A percentile compares a stretch with the other conserved stretches of the same genome.
Evolutionary conservation across 92 coral and sea anemone genomes (phyloP).

Genomic region (Parazoanthus darwini): DNA sequence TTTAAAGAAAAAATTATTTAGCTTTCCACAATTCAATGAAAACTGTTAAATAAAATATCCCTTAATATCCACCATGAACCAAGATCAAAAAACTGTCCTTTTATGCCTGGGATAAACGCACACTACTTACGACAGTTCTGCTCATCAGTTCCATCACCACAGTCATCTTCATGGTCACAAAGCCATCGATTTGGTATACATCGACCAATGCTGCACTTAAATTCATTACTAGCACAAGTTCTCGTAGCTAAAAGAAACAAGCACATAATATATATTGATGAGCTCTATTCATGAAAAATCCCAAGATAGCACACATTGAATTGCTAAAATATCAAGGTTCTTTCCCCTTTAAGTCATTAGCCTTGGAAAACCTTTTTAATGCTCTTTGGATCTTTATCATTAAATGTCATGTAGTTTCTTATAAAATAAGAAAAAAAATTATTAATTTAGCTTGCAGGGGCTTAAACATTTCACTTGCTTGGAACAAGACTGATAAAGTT

Average conservation of each 20-base stretch:
- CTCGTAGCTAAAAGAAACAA: constrained; percentile 10
- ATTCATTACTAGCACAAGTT: constrained; percentile 27
- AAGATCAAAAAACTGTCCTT: constrained; percentile 29
- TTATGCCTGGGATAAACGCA: neutral
- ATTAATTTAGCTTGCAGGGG: too few species aligned
- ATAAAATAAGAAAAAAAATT: too few species aligned
- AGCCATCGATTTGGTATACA: constrained; percentile 37
- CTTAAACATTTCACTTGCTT: too few species aligned
- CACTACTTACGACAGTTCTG: constrained; percentile 31
- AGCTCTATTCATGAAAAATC: neutral
- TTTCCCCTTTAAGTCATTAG: too few species aligned
- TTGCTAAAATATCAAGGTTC: too few species aligned
- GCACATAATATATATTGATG: too few species aligned
- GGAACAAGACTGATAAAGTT: too few species aligned
- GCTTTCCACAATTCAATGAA: neutral
- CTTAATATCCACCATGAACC: constrained; percentile 17
- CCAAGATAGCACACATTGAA: too few species aligned
- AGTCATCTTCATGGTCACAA: constrained; percentile 41
- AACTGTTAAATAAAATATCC: neutral
- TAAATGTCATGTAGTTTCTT: too few species aligned
- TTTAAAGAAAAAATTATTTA: neutral
- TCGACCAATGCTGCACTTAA: constrained; percentile 22
- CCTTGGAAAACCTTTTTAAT: too few species aligned
- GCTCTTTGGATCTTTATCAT: too few species aligned
- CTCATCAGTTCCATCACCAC: constrained; percentile 36